Evolutionary conservation across 2,888 invertebrate species (phyloP).

Genomic region (Macrosiphum euphorbiae): DNA sequence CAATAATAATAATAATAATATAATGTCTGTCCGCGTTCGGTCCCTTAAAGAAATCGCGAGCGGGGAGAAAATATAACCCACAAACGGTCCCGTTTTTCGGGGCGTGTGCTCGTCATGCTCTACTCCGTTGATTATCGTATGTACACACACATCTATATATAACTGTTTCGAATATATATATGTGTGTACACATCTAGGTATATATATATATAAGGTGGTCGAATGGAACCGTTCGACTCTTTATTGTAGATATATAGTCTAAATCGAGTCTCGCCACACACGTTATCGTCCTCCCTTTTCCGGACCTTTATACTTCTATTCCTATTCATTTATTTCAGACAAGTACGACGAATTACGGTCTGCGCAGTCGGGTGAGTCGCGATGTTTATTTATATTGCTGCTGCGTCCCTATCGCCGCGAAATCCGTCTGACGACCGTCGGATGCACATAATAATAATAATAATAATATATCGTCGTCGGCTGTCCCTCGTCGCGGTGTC

Average conservation of each 20-base stretch:
- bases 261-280: not conserved
- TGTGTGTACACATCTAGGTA: not conserved
- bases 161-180: not conserved
- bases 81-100: not conserved
- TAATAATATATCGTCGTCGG: not conserved
- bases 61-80: not conserved
- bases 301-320: slow-evolving; percentile 2
- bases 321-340: not conserved
- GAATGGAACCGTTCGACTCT: no score
- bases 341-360: not conserved
- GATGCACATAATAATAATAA: no score
- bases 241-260: not conserved
- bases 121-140: not conserved
- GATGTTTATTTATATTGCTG: slow-evolving; percentile 2
- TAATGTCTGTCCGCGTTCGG: not conserved
- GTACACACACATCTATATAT: not conserved
- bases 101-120: not conserved
- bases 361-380: not conserved
- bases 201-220: no score
- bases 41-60: slow-evolving; percentile 1
- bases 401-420: not conserved
- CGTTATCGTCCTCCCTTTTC: not conserved
- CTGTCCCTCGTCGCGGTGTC: not conserved
- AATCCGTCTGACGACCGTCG: not conserved
- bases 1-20: slow-evolving; percentile 1